Evolutionary conservation across 2,113 vertebrate species (phyloP), one percentile per base, ranked within the genome.

Genomic region (Prinia subflava): DNA sequence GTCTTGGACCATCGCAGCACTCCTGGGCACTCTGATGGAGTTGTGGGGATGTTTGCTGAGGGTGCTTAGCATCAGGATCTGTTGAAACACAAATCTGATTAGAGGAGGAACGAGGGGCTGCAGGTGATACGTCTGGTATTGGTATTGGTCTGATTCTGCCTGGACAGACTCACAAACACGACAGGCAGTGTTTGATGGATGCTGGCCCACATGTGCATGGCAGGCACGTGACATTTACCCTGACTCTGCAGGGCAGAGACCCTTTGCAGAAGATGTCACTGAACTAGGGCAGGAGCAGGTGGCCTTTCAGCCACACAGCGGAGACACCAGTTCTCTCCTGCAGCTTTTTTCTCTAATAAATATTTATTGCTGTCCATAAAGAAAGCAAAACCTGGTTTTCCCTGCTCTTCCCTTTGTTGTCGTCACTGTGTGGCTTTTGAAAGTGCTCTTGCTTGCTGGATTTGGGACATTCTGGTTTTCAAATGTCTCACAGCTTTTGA

Each of bases 111-210:
- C 0, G 8, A 55, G 49, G 15, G 23, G 25, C 49, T 75, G 27
- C 33, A 13, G 16, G 49, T 15, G 19, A 3, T 17, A 7, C 0
- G 0, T 41, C 6, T 9, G 2, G 21, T 6, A 77, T 60, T 65
- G 39, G 27, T n/a, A n/a, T n/a, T n/a, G n/a, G n/a, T 30, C 44
- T 65, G 50, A n/a, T 37, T 24, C 47, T 56, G 49, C 46, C 49
- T 53, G 59, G 35, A 25, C 56, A 70, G 55, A 42, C 42, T 76
- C 24, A 27, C 15, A 10, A 2, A 4, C 6, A 31, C 0, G 0
- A 24, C 8, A 10, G 23, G 18, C 31, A 50, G 50, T 10, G 63
- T n/a, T 31, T 46, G 56, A 5, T 22, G 73, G 41, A 15, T 1
- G 4, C 11, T 81, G 47, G 44, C 62, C 71, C 71, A 28, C 2